A percentile compares a stretch with the other conserved stretches of the same genome.
phyloP scores from a whole-genome alignment of 2,888 invertebrate genomes.

The Rutpela maculata region DNA sequence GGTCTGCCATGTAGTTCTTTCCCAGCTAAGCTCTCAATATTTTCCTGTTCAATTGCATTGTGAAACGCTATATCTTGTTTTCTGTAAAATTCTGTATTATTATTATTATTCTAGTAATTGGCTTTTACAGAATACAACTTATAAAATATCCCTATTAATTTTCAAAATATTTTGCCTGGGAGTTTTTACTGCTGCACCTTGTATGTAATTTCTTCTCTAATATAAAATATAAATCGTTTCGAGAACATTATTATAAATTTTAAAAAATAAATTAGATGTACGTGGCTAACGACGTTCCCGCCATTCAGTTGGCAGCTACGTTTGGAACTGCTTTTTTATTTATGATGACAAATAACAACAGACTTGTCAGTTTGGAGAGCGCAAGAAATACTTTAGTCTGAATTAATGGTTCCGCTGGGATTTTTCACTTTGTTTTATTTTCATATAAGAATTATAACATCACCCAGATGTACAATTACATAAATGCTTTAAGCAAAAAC shows the following conservation, averaged over 20 bases:
- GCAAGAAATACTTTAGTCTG: constrained; percentile 34
- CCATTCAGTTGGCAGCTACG: not conserved
- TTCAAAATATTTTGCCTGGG: too few relatives aligned
- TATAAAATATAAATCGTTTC: too few relatives aligned
- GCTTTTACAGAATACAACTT: too few relatives aligned
- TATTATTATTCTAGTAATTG: too few relatives aligned
- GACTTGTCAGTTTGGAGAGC: constrained; percentile 12
- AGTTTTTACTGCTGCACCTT: too few relatives aligned
- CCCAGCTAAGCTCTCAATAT: too few relatives aligned
- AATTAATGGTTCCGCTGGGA: constrained; percentile 36
- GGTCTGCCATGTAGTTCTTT: too few relatives aligned
- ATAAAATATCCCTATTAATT: too few relatives aligned
- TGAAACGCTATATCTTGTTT: too few relatives aligned
- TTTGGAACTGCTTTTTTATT: constrained; percentile 29
- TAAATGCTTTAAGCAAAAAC: not conserved
- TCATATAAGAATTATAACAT: constrained; percentile 27
- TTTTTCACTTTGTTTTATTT: constrained; percentile 18
- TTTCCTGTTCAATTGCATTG: too few relatives aligned
- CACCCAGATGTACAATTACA: constrained; percentile 20
- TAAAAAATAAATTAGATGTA: not conserved
- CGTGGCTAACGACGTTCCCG: not conserved
- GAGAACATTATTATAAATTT: not conserved
- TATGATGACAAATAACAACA: constrained; percentile 36
- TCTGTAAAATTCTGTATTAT: too few relatives aligned
- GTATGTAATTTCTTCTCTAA: too few relatives aligned